Conservation (phyloP, 2,888 invertebrate species). For the Frankliniella intonsa region DNA sequence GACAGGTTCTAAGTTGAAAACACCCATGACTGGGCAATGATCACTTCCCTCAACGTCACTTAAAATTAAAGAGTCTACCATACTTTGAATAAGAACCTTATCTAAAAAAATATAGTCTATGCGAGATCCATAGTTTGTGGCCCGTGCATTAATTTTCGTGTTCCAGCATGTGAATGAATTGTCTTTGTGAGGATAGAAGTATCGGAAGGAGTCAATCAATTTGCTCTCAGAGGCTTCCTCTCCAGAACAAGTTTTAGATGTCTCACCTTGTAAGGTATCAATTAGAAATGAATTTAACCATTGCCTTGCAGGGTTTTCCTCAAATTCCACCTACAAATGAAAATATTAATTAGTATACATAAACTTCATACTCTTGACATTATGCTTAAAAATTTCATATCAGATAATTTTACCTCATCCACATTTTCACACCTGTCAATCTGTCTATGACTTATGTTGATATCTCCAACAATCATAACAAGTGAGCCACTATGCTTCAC, state of each 20-base stretch:
- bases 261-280: constrained; percentile 34
- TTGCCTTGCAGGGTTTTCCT: constrained; percentile 41
- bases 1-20: constrained; percentile 40
- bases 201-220: constrained; percentile 49
- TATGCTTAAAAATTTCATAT: background rate
- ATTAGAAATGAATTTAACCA: constrained; percentile 41
- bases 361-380: too few relatives aligned
- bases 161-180: constrained; percentile 51
- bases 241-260: constrained; percentile 38
- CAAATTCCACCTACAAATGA: constrained; percentile 39
- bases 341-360: background rate
- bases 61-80: constrained; percentile 42
- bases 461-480: constrained; percentile 51
- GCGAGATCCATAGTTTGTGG: constrained; percentile 50
- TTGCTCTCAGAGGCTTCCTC: constrained; percentile 35
- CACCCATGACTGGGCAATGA: constrained; percentile 49
- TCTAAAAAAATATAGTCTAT: constrained; percentile 51
- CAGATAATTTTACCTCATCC: constrained; percentile 31
- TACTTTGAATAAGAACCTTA: constrained; percentile 39
- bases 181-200: constrained; percentile 45
- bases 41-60: constrained; percentile 48
- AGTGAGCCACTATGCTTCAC: constrained; percentile 45
- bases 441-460: constrained; percentile 48
- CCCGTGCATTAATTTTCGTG: constrained; percentile 46
- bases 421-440: constrained; percentile 50